A percentile compares a stretch with the other conserved stretches of the same genome.
Conservation (phyloP, 2,797 vertebrate genomes). For the Lophotriccus pileatus region DNA sequence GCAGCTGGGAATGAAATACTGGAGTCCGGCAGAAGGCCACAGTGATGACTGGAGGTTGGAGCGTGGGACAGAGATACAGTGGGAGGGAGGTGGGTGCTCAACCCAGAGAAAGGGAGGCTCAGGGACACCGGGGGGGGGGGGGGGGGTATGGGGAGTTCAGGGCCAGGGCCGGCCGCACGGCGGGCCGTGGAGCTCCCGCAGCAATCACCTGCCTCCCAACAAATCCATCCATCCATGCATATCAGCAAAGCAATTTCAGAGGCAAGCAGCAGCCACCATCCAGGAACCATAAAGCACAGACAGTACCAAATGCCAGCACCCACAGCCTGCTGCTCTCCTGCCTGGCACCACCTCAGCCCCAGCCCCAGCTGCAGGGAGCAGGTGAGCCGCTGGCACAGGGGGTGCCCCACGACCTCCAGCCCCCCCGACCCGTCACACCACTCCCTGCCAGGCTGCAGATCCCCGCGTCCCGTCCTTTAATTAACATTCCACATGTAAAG, state of each 20-base stretch:
- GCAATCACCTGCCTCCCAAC: background rate
- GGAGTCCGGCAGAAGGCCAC: fast-evolving
- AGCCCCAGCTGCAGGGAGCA: background rate
- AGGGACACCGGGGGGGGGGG: fast-evolving
- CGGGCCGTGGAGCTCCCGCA: background rate
- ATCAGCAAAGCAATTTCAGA: background rate
- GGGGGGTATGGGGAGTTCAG: background rate
- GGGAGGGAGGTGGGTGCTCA: background rate
- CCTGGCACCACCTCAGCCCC: background rate
- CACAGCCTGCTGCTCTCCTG: background rate
- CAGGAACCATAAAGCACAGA: background rate
- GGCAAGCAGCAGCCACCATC: fast-evolving
- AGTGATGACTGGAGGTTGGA: fast-evolving
- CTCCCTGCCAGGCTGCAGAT: background rate
- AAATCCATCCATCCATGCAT: background rate
- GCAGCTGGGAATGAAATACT: fast-evolving
- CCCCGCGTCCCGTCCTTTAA: constrained; percentile 27
- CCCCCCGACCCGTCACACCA: background rate
- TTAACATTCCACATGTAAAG: constrained; percentile 76
- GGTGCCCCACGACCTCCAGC: background rate
- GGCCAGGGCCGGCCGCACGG: background rate
- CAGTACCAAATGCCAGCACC: background rate
- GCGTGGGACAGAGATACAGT: background rate
- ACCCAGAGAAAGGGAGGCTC: background rate
- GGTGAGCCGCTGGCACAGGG: fast-evolving